Base-by-base conservation (phyloP, 2,113 vertebrate species). In the Aix galericulata region DNA sequence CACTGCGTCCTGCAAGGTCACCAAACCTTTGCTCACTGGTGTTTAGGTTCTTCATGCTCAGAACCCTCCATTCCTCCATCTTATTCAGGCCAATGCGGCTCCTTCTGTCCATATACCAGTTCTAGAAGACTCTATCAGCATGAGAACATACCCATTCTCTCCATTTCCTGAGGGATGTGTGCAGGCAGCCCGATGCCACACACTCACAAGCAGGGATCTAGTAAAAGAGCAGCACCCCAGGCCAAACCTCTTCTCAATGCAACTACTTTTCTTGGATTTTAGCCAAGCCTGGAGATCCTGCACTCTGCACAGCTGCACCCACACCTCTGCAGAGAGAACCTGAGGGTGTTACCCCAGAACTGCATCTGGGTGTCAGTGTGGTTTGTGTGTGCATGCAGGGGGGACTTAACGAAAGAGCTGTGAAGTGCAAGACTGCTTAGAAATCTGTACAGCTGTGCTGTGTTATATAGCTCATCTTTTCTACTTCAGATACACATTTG, bases 131-230 rank as follows among this genome's bases (percentile, higher is more conserved):
- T 67, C 44, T 31, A n/a, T 13, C 81, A 53, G 44, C 36, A 13
- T 4, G 17, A 68, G 31, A 63, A 85, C 38, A 20, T 46, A 31
- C 3, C 29, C 13, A 17, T 32, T 64, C 52, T 50, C 9, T 26
- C 46, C 34, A 27, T 22, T 20, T 34, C 17, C 44, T 23, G 48
- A 14, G 46, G 36, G 64, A 26, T 52, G 53, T 12, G 27, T 55
- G 59, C 13, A 20, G 1, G 6, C 38, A 73, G 67, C 12, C n/a
- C 32, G 14, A 29, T 1, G 1, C 4, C 4, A 1, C 15, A 4
- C 26, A 5, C 31, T 46, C 32, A 5, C 11, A 9, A 7, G 71
- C 2, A 64, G 29, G 7, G 10, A 42, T 68, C 38, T 88, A 52
- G 32, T 20, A 48, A 56, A 71, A 82, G 56, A 27, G 31, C 27